These are phyloP conservation scores for Scytalopus superciliaris DNA, from an alignment of 2,113 vertebrate species.

Conservation along the genomic window DNA sequence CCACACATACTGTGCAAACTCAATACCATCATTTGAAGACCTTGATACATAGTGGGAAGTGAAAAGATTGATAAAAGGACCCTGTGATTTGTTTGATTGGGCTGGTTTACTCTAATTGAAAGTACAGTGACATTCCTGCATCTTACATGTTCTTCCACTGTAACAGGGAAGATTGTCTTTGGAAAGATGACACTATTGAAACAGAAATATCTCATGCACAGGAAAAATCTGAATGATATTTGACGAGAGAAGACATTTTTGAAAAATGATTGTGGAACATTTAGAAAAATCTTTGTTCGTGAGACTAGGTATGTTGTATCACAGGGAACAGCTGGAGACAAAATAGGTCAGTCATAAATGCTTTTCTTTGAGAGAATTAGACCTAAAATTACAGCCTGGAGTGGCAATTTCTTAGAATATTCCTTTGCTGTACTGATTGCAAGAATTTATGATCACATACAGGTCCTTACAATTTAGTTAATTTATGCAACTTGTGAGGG, in stretches of 20 bases:
- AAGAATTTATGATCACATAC: not conserved
- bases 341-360: not conserved
- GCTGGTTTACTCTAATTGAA: not conserved
- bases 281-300: not conserved
- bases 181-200: not conserved
- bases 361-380: not conserved
- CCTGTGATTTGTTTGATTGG: not conserved
- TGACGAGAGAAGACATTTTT: not conserved
- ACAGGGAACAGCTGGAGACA: not conserved
- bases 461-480: not conserved
- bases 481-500: not conserved
- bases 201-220: not conserved
- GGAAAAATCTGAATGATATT: not conserved
- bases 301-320: not conserved
- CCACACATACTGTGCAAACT: not conserved
- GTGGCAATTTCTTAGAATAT: not conserved
- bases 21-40: not conserved
- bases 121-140: rapidly evolving
- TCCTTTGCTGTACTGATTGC: not conserved
- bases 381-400: not conserved
- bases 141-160: not conserved
- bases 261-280: not conserved
- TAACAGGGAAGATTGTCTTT: not conserved
- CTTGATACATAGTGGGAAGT: not conserved
- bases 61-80: not conserved